A percentile compares a stretch with the other conserved stretches of the same genome.
These are phyloP conservation scores for Hypselothyrea guttata DNA, from an alignment of 2,888 invertebrate genomes.

Conservation along the genomic window DNA sequence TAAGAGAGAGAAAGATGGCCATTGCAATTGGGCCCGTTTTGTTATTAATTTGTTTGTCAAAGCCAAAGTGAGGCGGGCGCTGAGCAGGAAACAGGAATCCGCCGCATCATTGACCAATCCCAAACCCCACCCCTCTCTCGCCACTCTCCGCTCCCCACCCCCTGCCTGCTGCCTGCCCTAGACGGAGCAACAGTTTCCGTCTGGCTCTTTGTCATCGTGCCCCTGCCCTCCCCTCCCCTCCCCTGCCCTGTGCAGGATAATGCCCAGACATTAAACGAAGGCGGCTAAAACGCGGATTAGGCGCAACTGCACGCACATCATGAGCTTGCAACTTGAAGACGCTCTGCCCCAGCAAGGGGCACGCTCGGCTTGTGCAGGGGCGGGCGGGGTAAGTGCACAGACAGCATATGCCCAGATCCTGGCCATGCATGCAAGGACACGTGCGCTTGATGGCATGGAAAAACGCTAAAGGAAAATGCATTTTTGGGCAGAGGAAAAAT, in stretches of 20 bases:
- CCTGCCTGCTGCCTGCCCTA: not conserved
- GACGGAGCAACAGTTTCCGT: constrained; percentile 46
- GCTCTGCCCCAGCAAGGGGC: constrained; percentile 3
- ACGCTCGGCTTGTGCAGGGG: not conserved
- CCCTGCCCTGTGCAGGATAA: constrained; percentile 48
- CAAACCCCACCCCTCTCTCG: not conserved
- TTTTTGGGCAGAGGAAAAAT: constrained; percentile 1
- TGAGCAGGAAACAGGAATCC: constrained; percentile 52
- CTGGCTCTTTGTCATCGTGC: constrained; percentile 15
- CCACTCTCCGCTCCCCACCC: too few species aligned
- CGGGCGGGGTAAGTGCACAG: not conserved
- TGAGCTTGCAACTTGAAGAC: constrained; percentile 50
- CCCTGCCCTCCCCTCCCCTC: too few species aligned
- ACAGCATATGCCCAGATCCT: constrained; percentile 51
- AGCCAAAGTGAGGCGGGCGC: constrained; percentile 28
- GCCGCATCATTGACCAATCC: constrained; percentile 55
- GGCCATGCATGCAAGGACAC: constrained; percentile 63
- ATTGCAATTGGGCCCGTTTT: constrained; percentile 56
- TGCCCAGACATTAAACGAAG: constrained; percentile 32
- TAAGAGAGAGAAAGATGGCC: constrained; percentile 10
- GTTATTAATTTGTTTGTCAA: constrained; percentile 75
- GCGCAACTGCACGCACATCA: constrained; percentile 69
- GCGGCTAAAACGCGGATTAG: constrained; percentile 74
- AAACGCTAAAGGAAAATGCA: constrained; percentile 1
- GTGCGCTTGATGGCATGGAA: constrained; percentile 40